Evolutionary conservation across 2,113 vertebrate genomes (phyloP), one percentile per base, ranked within the genome.

Genomic region (Callipepla californica): DNA sequence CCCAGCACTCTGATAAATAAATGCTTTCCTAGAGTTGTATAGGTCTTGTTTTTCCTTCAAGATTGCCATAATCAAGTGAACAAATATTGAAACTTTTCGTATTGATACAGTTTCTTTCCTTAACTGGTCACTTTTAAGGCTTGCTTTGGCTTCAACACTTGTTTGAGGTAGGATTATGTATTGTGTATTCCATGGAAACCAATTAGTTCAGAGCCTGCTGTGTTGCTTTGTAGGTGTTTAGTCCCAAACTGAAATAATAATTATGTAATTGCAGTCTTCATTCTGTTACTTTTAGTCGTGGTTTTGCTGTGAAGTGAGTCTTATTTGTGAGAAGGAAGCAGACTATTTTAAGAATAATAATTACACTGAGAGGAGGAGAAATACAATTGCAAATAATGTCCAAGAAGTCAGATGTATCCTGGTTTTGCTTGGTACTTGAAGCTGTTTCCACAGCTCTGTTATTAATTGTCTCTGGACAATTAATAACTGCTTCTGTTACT

Each of bases 401-500:
- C 30, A 78, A 61, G 44, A 80, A 81, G 62, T 68, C 44, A 84
- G 65, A 79, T 84, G 36, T 90, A 62, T 62, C 12, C 34, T 94
- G 86, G 51, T 38, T 59, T 87, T 14, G 1, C 66, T 59, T 82
- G 34, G 50, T 55, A 40, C 61, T 32, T 69, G 47, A 92, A 87
- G 22, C 45, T 28, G 2, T 89, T 92, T 76, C 45, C 62, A 69
- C 59, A 94, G 58, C 42, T 36, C 28, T 9, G 28, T 87, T 93
- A 91, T 76, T 85, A 55, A 62, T 36, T 36, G 36, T 36, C 36
- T 7, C 32, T 58, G 42, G 26, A 53, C 53, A 89, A 65, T 75
- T 91, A 93, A 85, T 92, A 89, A 73, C 40, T 69, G 89, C 34
- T 79, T 92, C 67, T 45, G 47, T 93, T 95, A 15, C 67, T 89